Evolutionary conservation across 2,888 invertebrate genomes (phyloP).

Genomic region (Neoaliturus tenellus): DNA sequence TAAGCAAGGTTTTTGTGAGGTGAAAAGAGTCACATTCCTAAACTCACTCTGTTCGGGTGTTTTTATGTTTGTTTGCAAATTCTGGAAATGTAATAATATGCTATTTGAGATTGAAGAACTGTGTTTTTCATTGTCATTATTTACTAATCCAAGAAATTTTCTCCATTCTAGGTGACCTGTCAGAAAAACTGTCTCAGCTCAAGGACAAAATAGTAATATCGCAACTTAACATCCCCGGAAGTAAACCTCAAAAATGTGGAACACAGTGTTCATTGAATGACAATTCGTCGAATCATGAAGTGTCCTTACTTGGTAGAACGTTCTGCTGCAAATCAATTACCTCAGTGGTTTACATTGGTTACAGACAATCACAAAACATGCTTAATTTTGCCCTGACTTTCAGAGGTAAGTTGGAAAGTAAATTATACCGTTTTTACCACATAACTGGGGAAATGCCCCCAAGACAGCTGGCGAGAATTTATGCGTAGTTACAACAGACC

Average conservation of each 20-base stretch:
- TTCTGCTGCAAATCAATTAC: conserved; percentile 46
- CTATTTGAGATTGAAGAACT: no score
- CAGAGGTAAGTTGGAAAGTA: conserved; percentile 57
- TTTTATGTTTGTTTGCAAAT: no score
- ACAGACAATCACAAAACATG: conserved; percentile 57
- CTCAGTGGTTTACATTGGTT: conserved; percentile 58
- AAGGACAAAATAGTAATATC: conserved; percentile 48
- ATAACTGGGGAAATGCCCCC: no score
- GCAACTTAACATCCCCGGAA: conserved; percentile 25
- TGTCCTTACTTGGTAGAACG: conserved; percentile 17
- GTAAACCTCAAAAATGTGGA: conserved; percentile 31
- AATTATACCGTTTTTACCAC: no score
- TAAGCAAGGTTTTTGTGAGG: no score
- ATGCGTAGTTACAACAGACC: no score
- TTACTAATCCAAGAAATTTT: no score
- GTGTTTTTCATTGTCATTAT: no score
- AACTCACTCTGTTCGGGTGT: no score
- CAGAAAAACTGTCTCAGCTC: neutral
- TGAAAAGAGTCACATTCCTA: no score
- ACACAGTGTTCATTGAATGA: conserved; percentile 32
- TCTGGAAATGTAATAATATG: no score
- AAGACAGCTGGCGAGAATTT: no score
- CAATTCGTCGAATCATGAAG: neutral
- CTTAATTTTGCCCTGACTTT: conserved; percentile 60
- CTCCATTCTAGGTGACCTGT: conserved; percentile 53